These are phyloP conservation scores for Thunnus thynnus DNA, from an alignment of 2,113 vertebrate species.

Conservation along the genomic window DNA sequence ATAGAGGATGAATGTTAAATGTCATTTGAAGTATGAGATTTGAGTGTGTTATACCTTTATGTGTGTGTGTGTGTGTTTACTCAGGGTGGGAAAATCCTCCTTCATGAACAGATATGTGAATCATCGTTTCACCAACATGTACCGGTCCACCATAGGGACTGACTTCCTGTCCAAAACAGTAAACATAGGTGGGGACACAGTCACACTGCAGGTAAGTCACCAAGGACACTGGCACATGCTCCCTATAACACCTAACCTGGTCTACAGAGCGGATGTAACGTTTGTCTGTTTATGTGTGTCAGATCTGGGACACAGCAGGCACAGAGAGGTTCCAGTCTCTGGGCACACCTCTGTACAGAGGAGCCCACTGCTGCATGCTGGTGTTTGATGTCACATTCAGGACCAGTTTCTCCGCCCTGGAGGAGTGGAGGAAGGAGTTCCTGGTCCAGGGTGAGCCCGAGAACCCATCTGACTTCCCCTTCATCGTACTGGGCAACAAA, in stretches of 20 bases:
- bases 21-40: not conserved
- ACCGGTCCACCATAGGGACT: slow-evolving; percentile 73
- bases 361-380: slow-evolving; percentile 75
- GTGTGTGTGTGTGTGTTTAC: slow-evolving; percentile 27
- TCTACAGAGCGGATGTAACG: no score
- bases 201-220: slow-evolving; percentile 71
- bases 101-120: slow-evolving; percentile 80
- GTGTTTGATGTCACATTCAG: slow-evolving; percentile 79
- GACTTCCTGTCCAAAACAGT: slow-evolving; percentile 80
- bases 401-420: slow-evolving; percentile 70
- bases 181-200: slow-evolving; percentile 43
- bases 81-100: slow-evolving; percentile 81
- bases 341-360: slow-evolving; percentile 69
- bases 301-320: slow-evolving; percentile 81
- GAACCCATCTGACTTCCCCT: slow-evolving; percentile 69
- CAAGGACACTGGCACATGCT: no score
- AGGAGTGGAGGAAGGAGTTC: slow-evolving; percentile 77
- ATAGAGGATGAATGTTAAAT: not conserved
- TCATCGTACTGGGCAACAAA: slow-evolving; percentile 82
- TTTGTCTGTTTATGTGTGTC: not conserved
- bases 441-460: slow-evolving; percentile 67
- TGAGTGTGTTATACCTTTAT: not conserved
- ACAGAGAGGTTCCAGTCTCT: slow-evolving; percentile 81
- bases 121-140: slow-evolving; percentile 74
- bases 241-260: no score